Evolutionary conservation across 1,140 invertebrate genomes (phyloP).

Genomic region (Drosophila rhopaloa): DNA sequence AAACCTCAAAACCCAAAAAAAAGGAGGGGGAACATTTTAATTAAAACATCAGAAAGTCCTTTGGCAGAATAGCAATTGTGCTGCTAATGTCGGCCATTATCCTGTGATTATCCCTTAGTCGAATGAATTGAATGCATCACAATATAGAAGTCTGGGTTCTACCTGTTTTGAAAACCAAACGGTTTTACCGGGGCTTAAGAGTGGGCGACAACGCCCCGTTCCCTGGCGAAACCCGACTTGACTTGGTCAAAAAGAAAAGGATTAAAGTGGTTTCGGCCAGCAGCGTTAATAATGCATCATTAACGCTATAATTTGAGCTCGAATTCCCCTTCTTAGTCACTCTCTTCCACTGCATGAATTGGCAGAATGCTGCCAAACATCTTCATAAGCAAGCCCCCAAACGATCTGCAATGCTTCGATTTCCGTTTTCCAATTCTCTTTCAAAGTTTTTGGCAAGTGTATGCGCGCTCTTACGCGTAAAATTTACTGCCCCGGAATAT

Average conservation of each 20-base stretch:
- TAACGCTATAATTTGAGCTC: conserved; percentile 82
- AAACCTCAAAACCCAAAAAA: conserved; percentile 25
- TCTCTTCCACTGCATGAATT: conserved; percentile 56
- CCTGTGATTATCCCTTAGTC: conserved; percentile 70
- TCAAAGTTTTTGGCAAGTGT: conserved; percentile 35
- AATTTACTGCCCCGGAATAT: conserved; percentile 33
- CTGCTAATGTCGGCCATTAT: conserved; percentile 78
- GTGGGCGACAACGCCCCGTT: conserved; percentile 53
- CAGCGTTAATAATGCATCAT: conserved; percentile 85
- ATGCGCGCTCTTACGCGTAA: conserved; percentile 37
- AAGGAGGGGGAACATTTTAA: conserved; percentile 60
- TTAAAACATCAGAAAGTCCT: conserved; percentile 69
- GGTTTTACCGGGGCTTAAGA: conserved; percentile 48
- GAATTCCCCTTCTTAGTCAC: conserved; percentile 37
- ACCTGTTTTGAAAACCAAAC: conserved; percentile 27
- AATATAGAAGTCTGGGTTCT: not conserved
- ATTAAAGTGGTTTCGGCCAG: conserved; percentile 70
- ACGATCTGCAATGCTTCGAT: conserved; percentile 17
- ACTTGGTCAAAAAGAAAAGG: conserved; percentile 53
- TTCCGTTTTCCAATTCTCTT: conserved; percentile 33
- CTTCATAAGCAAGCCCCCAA: conserved; percentile 24
- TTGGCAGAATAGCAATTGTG: conserved; percentile 28
- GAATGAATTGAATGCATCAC: conserved; percentile 1
- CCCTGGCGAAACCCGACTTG: conserved; percentile 49
- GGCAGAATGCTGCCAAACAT: conserved; percentile 54